Evolutionary conservation across 2,888 invertebrate species (phyloP).

Genomic region (Opisthograptis luteolata): DNA sequence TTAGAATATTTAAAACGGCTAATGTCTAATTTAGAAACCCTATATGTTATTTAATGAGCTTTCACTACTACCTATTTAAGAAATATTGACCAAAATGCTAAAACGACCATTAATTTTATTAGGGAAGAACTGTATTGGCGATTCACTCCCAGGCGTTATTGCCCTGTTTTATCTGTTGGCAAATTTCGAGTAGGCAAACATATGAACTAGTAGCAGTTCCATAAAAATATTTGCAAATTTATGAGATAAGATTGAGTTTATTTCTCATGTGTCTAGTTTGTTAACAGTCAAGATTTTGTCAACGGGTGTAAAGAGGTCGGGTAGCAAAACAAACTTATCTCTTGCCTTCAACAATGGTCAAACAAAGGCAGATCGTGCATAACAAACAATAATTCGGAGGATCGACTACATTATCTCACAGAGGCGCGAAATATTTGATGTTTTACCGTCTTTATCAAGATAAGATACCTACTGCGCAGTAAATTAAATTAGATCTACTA

Average conservation of each 20-base stretch:
- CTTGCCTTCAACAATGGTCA: slow-evolving; percentile 49
- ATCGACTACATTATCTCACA: slow-evolving; percentile 53
- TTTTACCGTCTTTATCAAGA: slow-evolving; percentile 21
- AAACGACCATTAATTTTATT: too few species aligned
- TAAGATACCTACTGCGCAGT: slow-evolving; percentile 44
- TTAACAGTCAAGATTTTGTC: slow-evolving; percentile 13
- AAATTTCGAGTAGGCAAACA: too few species aligned
- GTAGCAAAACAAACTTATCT: slow-evolving; percentile 47
- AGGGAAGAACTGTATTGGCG: too few species aligned
- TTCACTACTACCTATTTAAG: too few species aligned
- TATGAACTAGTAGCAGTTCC: background rate
- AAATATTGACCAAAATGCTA: too few species aligned
- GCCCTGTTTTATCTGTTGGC: too few species aligned
- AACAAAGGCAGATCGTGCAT: slow-evolving; percentile 45
- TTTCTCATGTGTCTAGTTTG: slow-evolving; percentile 3
- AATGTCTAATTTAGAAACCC: too few species aligned
- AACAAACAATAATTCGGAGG: slow-evolving; percentile 53
- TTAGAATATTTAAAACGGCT: too few species aligned
- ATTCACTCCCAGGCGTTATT: too few species aligned
- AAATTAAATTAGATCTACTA: slow-evolving; percentile 3
- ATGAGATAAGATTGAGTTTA: slow-evolving; percentile 7
- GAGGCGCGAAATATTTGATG: slow-evolving; percentile 40
- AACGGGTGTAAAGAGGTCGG: slow-evolving; percentile 24
- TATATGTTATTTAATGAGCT: too few species aligned
- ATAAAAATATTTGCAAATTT: slow-evolving; percentile 3